A percentile compares a stretch with the other conserved stretches of the same genome.
Evolutionary conservation across 2,113 vertebrate genomes (phyloP).

Genomic region (Macaca mulatta): DNA sequence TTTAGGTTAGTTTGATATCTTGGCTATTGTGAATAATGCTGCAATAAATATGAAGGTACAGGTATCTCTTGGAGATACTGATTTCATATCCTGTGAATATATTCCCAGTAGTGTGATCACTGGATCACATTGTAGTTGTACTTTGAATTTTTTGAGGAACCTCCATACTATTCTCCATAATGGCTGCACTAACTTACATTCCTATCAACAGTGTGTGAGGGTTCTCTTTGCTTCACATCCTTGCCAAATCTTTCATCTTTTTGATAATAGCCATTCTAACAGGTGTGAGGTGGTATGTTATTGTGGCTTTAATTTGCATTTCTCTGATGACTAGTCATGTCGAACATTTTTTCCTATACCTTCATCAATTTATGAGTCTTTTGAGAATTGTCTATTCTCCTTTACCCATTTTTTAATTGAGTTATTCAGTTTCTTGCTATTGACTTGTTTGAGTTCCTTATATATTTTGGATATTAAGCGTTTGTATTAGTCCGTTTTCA

Average conservation of each 20-base stretch:
- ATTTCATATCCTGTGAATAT: not conserved
- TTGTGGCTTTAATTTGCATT: not conserved
- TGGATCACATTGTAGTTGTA: not conserved
- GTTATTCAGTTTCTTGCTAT: not conserved
- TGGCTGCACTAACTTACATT: not conserved
- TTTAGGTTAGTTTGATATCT: not conserved
- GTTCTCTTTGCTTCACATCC: not conserved
- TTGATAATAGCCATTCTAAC: not conserved
- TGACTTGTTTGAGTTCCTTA: not conserved
- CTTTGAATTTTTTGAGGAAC: not conserved
- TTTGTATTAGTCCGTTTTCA: no score
- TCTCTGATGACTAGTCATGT: not conserved
- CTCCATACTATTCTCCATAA: not conserved
- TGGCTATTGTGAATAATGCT: not conserved
- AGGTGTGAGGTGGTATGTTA: not conserved
- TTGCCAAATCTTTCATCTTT: not conserved
- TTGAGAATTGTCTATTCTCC: not conserved
- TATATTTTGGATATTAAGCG: not conserved
- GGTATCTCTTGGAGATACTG: no score
- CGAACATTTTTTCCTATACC: not conserved
- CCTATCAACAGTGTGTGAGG: not conserved
- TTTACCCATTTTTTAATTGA: not conserved
- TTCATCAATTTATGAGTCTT: not conserved
- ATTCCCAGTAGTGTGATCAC: not conserved
- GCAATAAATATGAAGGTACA: not conserved